phyloP scores from a whole-genome alignment of 2,888 invertebrate species.

The Netelia inedita region DNA sequence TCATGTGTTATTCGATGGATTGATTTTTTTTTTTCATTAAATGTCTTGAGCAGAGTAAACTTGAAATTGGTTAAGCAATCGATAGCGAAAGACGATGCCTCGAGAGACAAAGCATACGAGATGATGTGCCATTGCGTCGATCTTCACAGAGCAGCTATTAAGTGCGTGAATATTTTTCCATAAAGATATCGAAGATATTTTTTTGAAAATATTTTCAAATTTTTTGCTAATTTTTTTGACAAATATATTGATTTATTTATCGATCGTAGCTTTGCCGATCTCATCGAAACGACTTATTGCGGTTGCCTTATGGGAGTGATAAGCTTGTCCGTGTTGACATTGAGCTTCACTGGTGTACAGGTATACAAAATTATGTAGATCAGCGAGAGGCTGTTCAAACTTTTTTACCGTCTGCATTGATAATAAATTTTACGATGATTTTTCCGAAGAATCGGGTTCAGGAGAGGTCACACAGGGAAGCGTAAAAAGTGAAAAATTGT shows the following conservation, averaged over 20 bases:
- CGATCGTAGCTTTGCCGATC: not conserved
- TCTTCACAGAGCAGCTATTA: constrained; percentile 32
- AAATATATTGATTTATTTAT: not conserved
- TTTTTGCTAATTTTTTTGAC: not conserved
- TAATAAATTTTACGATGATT: too few relatives aligned
- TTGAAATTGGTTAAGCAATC: not conserved
- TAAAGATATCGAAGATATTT: not conserved
- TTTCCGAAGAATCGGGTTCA: too few relatives aligned
- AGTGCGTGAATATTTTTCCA: constrained; percentile 16
- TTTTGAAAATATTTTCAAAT: not conserved
- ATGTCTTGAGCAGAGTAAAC: not conserved
- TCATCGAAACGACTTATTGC: not conserved
- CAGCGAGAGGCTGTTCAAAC: too few relatives aligned
- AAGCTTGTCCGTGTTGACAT: not conserved
- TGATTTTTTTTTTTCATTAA: not conserved
- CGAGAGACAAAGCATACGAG: not conserved
- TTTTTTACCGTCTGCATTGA: too few relatives aligned
- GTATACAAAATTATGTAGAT: not conserved
- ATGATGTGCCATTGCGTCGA: constrained; percentile 25
- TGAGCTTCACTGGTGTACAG: constrained; percentile 7
- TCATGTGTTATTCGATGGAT: not conserved
- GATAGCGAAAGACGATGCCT: not conserved
- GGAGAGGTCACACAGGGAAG: too few relatives aligned
- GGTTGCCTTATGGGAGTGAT: not conserved
- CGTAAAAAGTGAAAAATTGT: too few relatives aligned